These are phyloP conservation scores for Zaprionus taronus DNA, from an alignment of 1,140 invertebrate genomes.

Conservation along the genomic window DNA sequence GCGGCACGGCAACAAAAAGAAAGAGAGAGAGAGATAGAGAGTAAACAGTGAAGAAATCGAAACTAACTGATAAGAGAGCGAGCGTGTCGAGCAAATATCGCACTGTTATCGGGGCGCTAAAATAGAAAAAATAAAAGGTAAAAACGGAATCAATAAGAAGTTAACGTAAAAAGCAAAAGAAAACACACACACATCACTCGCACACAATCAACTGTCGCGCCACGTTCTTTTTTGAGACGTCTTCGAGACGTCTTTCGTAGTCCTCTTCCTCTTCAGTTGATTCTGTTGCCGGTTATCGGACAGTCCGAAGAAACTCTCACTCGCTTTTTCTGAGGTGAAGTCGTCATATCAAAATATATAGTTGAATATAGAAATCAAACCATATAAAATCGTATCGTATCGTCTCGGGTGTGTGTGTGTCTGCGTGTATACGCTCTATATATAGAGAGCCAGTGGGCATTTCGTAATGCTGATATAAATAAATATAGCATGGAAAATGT, in stretches of 20 bases:
- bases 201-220: slow-evolving; percentile 15
- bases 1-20: not conserved
- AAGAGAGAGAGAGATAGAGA: not conserved
- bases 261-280: slow-evolving; percentile 24
- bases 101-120: slow-evolving; percentile 17
- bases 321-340: not conserved
- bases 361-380: slow-evolving; percentile 14
- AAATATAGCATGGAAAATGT: slow-evolving; percentile 64
- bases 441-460: slow-evolving; percentile 29
- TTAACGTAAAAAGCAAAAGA: slow-evolving; percentile 11
- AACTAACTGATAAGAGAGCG: slow-evolving; percentile 15
- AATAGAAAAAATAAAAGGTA: slow-evolving; percentile 21
- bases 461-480: slow-evolving; percentile 77
- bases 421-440: not conserved
- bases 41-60: slow-evolving; percentile 25
- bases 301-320: slow-evolving; percentile 10
- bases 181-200: not conserved
- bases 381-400: not conserved
- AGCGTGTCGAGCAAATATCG: slow-evolving; percentile 4
- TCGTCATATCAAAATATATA: not conserved
- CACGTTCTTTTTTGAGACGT: slow-evolving; percentile 23
- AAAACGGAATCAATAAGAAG: slow-evolving; percentile 11
- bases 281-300: slow-evolving; percentile 37
- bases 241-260: not conserved
- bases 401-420: not conserved